Conservation (phyloP, 2,888 invertebrate species). For the Leptopilina drosophilae region DNA sequence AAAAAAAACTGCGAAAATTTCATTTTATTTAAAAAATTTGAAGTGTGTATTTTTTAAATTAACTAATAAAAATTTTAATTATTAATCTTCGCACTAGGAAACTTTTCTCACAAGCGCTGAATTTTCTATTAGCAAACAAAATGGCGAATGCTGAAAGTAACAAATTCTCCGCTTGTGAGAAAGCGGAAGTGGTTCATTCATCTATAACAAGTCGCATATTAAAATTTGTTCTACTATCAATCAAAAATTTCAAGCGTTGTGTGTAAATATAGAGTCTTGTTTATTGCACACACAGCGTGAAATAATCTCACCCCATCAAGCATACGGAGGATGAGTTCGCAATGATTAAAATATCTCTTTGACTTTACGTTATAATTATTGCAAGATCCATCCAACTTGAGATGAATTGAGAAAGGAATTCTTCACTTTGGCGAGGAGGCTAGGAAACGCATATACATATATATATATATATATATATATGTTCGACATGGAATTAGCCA, state of each 20-base stretch:
- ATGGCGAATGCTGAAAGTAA: no score
- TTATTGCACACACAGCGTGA: constrained; percentile 20
- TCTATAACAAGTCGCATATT: background rate
- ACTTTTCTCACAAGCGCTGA: no score
- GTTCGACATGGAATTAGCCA: constrained; percentile 25
- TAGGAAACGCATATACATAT: no score
- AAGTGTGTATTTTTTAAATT: no score
- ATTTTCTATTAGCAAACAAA: no score
- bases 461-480: background rate
- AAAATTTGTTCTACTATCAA: constrained; percentile 37
- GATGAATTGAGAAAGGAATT: background rate
- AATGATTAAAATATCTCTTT: constrained; percentile 34
- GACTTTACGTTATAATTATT: constrained; percentile 38
- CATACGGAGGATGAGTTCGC: constrained; percentile 1
- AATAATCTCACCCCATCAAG: constrained; percentile 11
- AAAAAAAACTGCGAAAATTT: no score
- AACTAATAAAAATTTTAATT: no score
- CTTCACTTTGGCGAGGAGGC: background rate
- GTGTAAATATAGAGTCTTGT: constrained; percentile 22
- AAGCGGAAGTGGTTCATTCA: no score
- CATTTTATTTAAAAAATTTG: no score
- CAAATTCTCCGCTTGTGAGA: no score
- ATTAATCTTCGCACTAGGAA: no score
- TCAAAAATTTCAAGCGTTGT: constrained; percentile 34
- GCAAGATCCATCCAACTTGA: constrained; percentile 30